phyloP scores from a whole-genome alignment of 2,888 invertebrate genomes.

The Melipona beecheii region DNA sequence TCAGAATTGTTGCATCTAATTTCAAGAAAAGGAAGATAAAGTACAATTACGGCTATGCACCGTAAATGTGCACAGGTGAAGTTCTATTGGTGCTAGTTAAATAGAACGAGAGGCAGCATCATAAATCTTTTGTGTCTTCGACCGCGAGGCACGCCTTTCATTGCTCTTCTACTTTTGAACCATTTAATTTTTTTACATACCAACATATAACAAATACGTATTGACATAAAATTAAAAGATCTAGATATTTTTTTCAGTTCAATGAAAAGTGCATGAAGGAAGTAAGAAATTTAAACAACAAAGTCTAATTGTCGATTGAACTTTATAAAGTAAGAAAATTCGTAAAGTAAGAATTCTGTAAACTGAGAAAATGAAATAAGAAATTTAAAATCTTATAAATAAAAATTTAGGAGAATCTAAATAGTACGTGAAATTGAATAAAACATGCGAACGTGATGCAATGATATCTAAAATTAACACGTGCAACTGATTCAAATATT shows the following conservation, averaged over 20 bases:
- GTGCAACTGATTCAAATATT: background rate
- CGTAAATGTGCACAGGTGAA: conserved; percentile 17
- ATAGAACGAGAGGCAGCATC: conserved; percentile 25
- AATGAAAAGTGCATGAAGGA: no score
- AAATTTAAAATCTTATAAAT: no score
- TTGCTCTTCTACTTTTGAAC: background rate
- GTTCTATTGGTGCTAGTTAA: conserved; percentile 24
- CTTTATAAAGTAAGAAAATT: no score
- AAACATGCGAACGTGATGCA: background rate
- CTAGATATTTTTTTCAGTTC: no score
- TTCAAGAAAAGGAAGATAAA: conserved; percentile 15
- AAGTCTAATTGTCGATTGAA: no score
- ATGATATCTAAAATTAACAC: background rate
- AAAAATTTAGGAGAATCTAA: no score
- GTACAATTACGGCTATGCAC: conserved; percentile 9
- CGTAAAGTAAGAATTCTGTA: no score
- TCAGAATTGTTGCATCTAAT: background rate
- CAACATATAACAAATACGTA: background rate
- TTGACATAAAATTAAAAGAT: no score
- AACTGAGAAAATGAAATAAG: no score
- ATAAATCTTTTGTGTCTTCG: conserved; percentile 41
- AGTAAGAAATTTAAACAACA: no score
- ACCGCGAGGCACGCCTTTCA: conserved; percentile 8
- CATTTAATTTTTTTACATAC: background rate
- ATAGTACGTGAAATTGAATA: no score